Evolutionary conservation across 1,140 invertebrate genomes (phyloP).

Genomic region (Laodelphax striatellus): DNA sequence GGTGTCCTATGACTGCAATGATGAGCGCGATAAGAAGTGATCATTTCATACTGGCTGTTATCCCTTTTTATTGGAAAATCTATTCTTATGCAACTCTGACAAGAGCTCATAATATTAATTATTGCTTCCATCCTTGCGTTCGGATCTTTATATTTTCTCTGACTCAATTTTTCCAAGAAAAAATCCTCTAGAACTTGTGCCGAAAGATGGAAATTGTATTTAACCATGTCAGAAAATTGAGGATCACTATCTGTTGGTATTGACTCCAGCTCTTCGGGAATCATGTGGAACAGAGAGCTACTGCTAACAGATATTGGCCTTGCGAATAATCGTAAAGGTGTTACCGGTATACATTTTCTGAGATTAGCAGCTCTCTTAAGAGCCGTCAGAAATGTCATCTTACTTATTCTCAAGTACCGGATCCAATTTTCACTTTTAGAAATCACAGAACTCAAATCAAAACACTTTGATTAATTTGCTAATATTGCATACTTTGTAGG

Average conservation of each 20-base stretch:
- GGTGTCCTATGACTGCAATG: constrained; percentile 72
- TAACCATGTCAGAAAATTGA: constrained; percentile 10
- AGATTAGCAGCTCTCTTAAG: too few relatives aligned
- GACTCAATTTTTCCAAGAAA: constrained; percentile 17
- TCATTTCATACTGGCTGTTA: constrained; percentile 64
- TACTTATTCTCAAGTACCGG: too few relatives aligned
- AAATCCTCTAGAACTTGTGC: constrained; percentile 8
- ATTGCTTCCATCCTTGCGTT: constrained; percentile 51
- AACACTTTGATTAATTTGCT: too few relatives aligned
- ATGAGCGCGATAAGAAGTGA: constrained; percentile 71
- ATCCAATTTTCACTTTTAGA: too few relatives aligned
- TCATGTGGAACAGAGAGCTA: too few relatives aligned
- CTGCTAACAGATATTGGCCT: too few relatives aligned
- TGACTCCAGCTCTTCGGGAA: too few relatives aligned
- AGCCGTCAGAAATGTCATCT: too few relatives aligned
- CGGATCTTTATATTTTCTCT: constrained; percentile 43
- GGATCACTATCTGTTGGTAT: not conserved
- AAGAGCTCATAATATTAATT: constrained; percentile 58
- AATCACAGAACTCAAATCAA: too few relatives aligned
- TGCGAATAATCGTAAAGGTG: too few relatives aligned
- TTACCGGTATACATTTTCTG: too few relatives aligned
- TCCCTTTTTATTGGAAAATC: constrained; percentile 68
- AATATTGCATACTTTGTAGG: too few relatives aligned
- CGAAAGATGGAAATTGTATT: constrained; percentile 11
- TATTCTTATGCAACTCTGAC: constrained; percentile 59